These are phyloP conservation scores for Sminthurinus aureus DNA, from an alignment of 2,888 invertebrate genomes.

Conservation along the genomic window DNA sequence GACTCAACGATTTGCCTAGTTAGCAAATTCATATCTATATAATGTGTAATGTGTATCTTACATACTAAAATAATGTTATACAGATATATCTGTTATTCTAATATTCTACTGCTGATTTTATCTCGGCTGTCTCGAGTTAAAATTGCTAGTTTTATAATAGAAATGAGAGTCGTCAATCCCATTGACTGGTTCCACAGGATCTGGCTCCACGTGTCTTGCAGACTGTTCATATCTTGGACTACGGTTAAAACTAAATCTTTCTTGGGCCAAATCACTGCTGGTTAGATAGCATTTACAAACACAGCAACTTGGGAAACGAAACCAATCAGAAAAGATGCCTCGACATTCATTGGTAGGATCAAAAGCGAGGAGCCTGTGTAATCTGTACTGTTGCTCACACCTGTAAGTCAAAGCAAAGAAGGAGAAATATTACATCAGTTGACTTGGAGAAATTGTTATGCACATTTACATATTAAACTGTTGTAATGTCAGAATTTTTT, in stretches of 20 bases:
- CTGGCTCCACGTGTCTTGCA: too few species aligned
- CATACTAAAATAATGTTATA: too few species aligned
- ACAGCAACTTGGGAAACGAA: conserved; percentile 88
- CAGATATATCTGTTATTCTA: too few species aligned
- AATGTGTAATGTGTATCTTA: too few species aligned
- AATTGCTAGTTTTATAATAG: conserved; percentile 49
- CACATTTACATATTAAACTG: not conserved
- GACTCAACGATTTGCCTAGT: too few species aligned
- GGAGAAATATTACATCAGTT: not conserved
- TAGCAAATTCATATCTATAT: too few species aligned
- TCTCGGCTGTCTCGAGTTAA: conserved; percentile 40
- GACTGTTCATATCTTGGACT: conserved; percentile 39
- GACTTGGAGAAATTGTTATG: not conserved
- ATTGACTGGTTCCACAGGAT: conserved; percentile 53
- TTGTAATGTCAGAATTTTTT: not conserved
- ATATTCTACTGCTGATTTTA: not conserved
- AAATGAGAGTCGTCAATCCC: conserved; percentile 57
- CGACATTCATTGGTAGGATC: conserved; percentile 93
- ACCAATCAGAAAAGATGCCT: conserved; percentile 93
- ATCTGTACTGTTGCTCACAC: conserved; percentile 88
- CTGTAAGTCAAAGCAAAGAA: conserved; percentile 67
- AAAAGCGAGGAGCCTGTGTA: conserved; percentile 86
- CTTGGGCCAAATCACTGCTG: conserved; percentile 31
- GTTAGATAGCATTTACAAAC: conserved; percentile 70
- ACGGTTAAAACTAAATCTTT: conserved; percentile 44